Evolutionary conservation across 1,140 invertebrate genomes (phyloP), one percentile per base, ranked within the genome.

Genomic region (Batillaria attramentaria): DNA sequence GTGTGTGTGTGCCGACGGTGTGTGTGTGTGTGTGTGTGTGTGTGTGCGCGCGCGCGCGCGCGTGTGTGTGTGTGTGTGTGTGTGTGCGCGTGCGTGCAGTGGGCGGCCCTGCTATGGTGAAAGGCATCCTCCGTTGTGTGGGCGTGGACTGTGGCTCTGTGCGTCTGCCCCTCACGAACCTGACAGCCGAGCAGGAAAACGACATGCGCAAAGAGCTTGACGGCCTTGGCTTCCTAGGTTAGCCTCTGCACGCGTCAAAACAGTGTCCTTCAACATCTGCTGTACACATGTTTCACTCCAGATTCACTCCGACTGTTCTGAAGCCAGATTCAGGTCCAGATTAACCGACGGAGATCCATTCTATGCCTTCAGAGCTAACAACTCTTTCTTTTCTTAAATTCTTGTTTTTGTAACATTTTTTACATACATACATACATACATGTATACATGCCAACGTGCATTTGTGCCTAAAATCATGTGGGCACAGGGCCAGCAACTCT

Each of bases 91-190:
- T 50, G 31, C 37, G 6, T 81, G 20, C 73, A 89, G 86, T 82
- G 37, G 85, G 77, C 10, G 79, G 81, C 4, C 83, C 86, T 24
- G 76, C 82, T 20, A 42, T 70, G 43, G 82, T 81, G 6, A 87
- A 87, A 66, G 80, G 78, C 24, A 81, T 85, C 31, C 78, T 85
- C 74, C 79, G 79, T 35, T 84, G 39, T 77, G 73, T 81, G 68
- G 85, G 77, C 0, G 16, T 86, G 13, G 79, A 86, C 76, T 72
- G 82, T 20, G 86, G 86, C 4, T 82, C 83, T 20, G 83, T 83
- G 5, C 75, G 84, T 2, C 77, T 86, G 10, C 85, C 85, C 16
- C 66, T 85, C 16, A 60, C 42, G 37, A 60, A 83, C n/a, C 28
- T 84, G 42, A 41, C 80, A 0, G 46, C 42, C 10, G 81, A 81